Evolutionary conservation across 2,113 vertebrate species (phyloP), one percentile per base, ranked within the genome.

Genomic region (Indri indri): DNA sequence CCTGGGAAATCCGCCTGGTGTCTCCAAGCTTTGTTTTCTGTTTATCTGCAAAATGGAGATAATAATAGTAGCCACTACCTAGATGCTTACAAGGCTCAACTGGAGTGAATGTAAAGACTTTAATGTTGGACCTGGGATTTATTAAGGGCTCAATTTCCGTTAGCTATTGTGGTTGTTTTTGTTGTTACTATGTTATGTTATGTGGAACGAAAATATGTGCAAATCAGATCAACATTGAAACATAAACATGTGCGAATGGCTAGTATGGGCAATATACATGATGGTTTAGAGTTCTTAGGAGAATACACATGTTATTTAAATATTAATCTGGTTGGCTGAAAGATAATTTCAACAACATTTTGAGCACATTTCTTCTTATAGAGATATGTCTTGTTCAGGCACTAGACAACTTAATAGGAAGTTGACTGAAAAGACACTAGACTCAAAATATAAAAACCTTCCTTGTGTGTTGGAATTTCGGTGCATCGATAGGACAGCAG

Each of bases 241-340:
- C 9, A 45, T 27, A 74, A 27, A 59, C 6, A 61, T 54, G 1
- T 42, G 22, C 84, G 65, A 50, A 70, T 50, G 17, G 14, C 2
- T 86, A 89, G 42, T 66, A 76, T 47, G n/a, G 32, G 77, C 25
- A 82, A 88, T 25, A 1, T 12, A 20, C n/a, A 81, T 45, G 59
- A 76, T 59, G 32, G 59, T 79, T 95, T 93, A 76, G 88, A 52
- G 30, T 74, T 92, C 59, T 84, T 84, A 88, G 77, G 45, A n/a
- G 61, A 80, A 79, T 14, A 68, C 20, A 59, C 23, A 50, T 13
- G 6, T 54, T 68, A 87, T 66, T 87, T 79, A 87, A 45, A 95
- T 52, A 87, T 68, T n/a, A 61, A 83, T 63, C 40, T 52, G 12
- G 20, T 57, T 82, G 40, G 27, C 9, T 92, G 37, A 83, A 90